Evolutionary conservation across 2,888 invertebrate genomes (phyloP), one percentile per base, ranked within the genome.

Genomic region (Drosophila paramelanica): DNA sequence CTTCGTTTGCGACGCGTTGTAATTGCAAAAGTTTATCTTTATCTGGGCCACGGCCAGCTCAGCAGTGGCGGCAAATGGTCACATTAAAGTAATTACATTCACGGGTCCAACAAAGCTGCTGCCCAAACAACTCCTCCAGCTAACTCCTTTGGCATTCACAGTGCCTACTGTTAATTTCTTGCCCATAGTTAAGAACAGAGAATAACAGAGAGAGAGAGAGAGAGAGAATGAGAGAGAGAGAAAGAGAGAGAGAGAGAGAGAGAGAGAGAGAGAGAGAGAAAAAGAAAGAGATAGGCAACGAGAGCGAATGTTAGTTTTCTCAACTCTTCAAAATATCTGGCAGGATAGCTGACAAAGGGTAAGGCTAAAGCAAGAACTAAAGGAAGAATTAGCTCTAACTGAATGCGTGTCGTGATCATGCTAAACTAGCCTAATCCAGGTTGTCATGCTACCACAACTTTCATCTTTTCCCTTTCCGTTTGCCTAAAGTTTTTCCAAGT

Each of bases 11-110:
- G 76, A 70, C 75, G 73, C 79, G 84, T 73, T 86, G 85, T 86
- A 86, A 86, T 88, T 86, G 87, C 87, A 88, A 86, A 86, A 86
- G 85, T 86, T 85, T 88, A 88, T 88, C 85, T 86, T 75, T 86
- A 88, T 83, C 85, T 86, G 78, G 67, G 73, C 73, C 78, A 76
- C 52, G 68, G 67, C 67, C 84, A 80, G 77, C 70, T 61, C 61
- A 53, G 71, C 61, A 69, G 45, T 78, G 55, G 67, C 64, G 58
- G 60, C 74, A 77, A 84, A 88, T 79, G 67, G 76, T 73, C 78
- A 79, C 79, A 79, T 78, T 79, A 78, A 79, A 78, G 75, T 78
- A 78, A 78, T 79, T 78, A 79, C 79, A 73, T 69, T 67, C 67
- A 52, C 62, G 56, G 67, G 47, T 42, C 67, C 71, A 43, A 51